Evolutionary conservation across 1,140 invertebrate genomes (phyloP), one percentile per base, ranked within the genome.

Genomic region (Alviniconcha marisindica): DNA sequence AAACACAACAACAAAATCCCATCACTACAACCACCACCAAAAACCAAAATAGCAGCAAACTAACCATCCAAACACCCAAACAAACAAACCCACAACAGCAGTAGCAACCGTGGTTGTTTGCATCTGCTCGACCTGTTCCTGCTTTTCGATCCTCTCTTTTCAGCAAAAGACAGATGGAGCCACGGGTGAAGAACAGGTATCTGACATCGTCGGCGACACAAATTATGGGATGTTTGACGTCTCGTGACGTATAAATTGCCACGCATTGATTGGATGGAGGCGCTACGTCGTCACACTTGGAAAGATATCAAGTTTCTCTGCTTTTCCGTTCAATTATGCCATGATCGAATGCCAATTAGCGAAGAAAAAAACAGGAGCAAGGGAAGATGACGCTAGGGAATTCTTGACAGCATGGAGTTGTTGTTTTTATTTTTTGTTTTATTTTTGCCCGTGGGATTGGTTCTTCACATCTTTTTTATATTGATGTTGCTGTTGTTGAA

Each of bases 211-310:
- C 5, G 69, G 36, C 24, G 69, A 42, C 69, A 71, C 69, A 71
- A 71, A 71, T 71, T 14, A 71, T 21, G 69, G 69, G 14, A 71
- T 24, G 24, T 14, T 31, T 71, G 69, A 71, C 69, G 69, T 71
- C 36, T 71, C 69, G 36, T 71, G 69, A 71, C 69, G 69, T 71
- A 33, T 2, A 40, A 71, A 71, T 71, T 36, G 69, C 69, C 1
- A 18, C 14, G 69, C 69, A 71, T 71, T 71, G 69, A 71, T 71
- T 71, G 69, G 69, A 12, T 24, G n/a, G 36, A 40, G 69, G 40
- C 69, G 24, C 31, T 14, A 71, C 36, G 36, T 40, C 33, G 15
- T 21, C 69, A 71, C 10, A 2, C 24, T 1, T 10, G 36, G 36
- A 36, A 40, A 2, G 36, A 14, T 14, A 5, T 33, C 15, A 18